These are phyloP conservation scores for Anodontia alba DNA, from an alignment of 2,888 invertebrate species.

Conservation along the genomic window DNA sequence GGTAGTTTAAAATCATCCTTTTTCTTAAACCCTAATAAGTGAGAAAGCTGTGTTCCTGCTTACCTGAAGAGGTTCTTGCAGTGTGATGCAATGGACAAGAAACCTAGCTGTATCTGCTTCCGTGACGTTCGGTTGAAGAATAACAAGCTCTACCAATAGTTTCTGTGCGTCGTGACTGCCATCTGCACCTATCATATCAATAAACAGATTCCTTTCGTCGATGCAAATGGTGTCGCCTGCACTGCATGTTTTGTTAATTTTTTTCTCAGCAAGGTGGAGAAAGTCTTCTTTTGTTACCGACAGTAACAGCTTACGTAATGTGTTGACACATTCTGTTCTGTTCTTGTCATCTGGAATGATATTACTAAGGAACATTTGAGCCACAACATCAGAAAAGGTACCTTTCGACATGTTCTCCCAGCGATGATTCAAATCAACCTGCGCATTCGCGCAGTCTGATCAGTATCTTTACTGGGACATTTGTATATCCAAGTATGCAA, in stretches of 20 bases:
- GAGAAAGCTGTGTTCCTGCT: no score
- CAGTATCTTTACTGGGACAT: no score
- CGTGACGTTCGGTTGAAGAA: slow-evolving; percentile 44
- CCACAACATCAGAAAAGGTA: no score
- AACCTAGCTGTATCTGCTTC: slow-evolving; percentile 52
- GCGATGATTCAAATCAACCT: no score
- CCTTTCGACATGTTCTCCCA: no score
- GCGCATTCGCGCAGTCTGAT: no score
- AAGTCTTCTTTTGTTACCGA: slow-evolving; percentile 58
- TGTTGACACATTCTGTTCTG: slow-evolving; percentile 64
- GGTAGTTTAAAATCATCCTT: no score
- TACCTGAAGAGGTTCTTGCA: slow-evolving; percentile 37
- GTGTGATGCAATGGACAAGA: slow-evolving; percentile 45
- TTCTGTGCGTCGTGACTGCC: slow-evolving; percentile 61
- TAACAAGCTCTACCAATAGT: slow-evolving; percentile 57
- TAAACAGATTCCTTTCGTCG: slow-evolving; percentile 61
- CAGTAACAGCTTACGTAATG: slow-evolving; percentile 48
- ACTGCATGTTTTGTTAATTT: slow-evolving; percentile 50
- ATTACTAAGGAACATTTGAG: no score
- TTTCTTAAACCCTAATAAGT: no score
- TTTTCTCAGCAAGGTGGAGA: slow-evolving; percentile 35
- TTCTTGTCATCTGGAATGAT: slow-evolving; percentile 58
- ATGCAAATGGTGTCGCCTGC: slow-evolving; percentile 52
- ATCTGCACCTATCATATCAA: slow-evolving; percentile 63
- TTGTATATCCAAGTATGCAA: no score